Conservation (phyloP, 2,113 vertebrate species). For the Protobothrops mucrosquamatus region DNA sequence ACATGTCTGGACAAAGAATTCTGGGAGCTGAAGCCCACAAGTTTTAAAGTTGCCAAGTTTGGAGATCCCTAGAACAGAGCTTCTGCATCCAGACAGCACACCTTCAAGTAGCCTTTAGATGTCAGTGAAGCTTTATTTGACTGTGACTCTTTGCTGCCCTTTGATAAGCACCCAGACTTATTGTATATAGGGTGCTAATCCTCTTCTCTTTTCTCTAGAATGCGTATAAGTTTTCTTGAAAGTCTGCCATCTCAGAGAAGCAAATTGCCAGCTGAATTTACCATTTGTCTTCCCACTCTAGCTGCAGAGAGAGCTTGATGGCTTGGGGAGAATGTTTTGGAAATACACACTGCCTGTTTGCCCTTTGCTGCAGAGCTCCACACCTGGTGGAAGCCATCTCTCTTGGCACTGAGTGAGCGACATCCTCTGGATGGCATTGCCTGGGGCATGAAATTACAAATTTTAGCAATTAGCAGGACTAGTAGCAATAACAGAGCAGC, state of each 20-base stretch:
- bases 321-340: not conserved
- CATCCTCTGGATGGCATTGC: not conserved
- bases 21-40: not conserved
- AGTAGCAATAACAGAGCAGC: not conserved
- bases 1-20: not conserved
- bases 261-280: not conserved
- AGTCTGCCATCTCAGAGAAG: not conserved
- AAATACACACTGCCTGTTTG: not conserved
- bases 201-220: not conserved
- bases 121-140: not conserved
- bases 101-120: not conserved
- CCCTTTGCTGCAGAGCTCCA: not conserved
- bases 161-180: not conserved
- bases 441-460: not conserved
- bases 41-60: not conserved
- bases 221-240: not conserved
- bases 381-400: not conserved
- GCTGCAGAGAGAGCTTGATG: not conserved
- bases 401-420: not conserved
- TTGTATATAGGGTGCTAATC: not conserved
- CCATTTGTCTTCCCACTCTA: not conserved
- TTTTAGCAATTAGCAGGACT: not conserved
- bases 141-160: not conserved
- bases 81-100: not conserved
- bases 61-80: not conserved